Evolutionary conservation across 1,140 invertebrate species (phyloP).

Genomic region (Zaprionus camerounensis): DNA sequence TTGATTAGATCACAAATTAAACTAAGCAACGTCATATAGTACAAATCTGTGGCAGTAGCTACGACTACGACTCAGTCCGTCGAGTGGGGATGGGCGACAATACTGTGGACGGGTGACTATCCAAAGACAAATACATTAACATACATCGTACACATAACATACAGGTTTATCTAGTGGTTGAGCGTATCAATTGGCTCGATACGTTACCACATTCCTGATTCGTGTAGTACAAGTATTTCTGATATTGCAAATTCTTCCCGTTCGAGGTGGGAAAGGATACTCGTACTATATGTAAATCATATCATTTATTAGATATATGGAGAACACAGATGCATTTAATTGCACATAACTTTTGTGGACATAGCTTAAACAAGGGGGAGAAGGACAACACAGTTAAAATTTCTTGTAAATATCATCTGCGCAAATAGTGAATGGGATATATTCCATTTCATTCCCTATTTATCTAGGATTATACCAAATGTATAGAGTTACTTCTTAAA

Average conservation of each 20-base stretch:
- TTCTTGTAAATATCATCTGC: no score
- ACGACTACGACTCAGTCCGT: not conserved
- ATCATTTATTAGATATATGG: no score
- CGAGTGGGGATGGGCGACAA: not conserved
- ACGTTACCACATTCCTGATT: not conserved
- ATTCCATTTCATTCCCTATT: no score
- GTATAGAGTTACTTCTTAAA: no score
- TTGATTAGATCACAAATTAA: slow-evolving; percentile 69
- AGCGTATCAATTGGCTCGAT: not conserved
- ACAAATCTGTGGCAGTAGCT: slow-evolving; percentile 6
- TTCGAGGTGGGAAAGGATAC: no score
- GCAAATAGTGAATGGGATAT: no score
- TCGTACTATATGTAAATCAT: no score
- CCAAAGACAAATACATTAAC: slow-evolving; percentile 6
- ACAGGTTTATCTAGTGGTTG: not conserved
- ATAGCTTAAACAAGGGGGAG: no score
- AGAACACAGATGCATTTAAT: no score
- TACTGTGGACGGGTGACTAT: not conserved
- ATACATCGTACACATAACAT: not conserved
- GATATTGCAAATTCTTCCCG: not conserved
- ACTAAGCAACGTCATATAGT: slow-evolving; percentile 56
- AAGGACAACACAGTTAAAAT: no score
- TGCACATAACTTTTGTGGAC: no score
- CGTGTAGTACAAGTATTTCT: slow-evolving; percentile 1
- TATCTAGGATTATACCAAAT: no score